These are phyloP conservation scores for Lophotis ruficrista DNA, from an alignment of 2,113 vertebrate genomes.

Conservation along the genomic window DNA sequence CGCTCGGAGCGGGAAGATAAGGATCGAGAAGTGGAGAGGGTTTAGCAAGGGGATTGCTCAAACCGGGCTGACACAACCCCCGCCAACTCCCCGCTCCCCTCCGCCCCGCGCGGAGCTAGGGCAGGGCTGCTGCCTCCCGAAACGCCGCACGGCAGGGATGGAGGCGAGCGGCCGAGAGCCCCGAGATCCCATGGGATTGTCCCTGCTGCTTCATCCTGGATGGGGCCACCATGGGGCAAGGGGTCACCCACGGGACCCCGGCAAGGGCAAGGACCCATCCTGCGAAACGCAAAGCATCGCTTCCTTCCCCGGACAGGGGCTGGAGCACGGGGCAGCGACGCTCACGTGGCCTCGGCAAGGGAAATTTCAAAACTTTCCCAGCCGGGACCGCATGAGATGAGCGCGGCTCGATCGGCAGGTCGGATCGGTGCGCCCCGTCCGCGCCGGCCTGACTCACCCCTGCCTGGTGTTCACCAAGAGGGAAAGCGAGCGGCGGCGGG, in stretches of 20 bases:
- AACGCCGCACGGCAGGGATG: not conserved
- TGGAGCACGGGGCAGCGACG: rapidly evolving
- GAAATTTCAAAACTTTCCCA: constrained; percentile 33
- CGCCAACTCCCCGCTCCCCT: constrained; percentile 26
- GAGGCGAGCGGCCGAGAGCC: not conserved
- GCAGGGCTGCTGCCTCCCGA: not conserved
- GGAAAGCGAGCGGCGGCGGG: not conserved
- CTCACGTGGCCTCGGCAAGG: not conserved
- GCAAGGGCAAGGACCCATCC: rapidly evolving
- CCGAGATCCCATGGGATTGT: rapidly evolving
- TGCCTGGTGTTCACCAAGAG: rapidly evolving
- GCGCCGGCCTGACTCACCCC: not conserved
- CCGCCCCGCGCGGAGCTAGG: not conserved
- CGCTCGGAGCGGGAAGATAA: not conserved
- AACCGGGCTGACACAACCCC: constrained; percentile 31
- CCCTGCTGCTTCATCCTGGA: rapidly evolving
- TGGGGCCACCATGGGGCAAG: rapidly evolving
- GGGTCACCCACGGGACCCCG: rapidly evolving
- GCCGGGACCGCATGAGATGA: not conserved
- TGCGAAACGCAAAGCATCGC: rapidly evolving
- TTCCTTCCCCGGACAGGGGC: not conserved
- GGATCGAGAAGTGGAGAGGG: constrained; percentile 30
- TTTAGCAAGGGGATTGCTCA: constrained; percentile 67
- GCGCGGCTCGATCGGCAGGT: not conserved
- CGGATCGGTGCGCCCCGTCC: not conserved